These are phyloP conservation scores for Stegophylla sp. DNA, from an alignment of 2,888 invertebrate genomes.

Conservation along the genomic window DNA sequence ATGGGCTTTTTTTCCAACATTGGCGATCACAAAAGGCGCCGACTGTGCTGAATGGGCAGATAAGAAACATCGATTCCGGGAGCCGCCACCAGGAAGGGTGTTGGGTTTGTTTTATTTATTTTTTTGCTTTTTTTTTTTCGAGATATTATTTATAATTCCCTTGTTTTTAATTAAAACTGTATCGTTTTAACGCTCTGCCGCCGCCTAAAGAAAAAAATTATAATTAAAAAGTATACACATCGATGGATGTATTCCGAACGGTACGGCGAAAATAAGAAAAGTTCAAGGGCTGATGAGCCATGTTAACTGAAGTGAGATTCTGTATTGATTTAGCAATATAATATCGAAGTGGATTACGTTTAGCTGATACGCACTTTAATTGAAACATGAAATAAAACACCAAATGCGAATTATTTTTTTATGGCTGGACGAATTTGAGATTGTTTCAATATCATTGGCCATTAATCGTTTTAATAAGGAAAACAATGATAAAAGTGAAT, in stretches of 20 bases:
- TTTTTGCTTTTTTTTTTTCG: slow-evolving; percentile 29
- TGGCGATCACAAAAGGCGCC: slow-evolving; percentile 56
- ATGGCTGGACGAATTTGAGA: too few species aligned
- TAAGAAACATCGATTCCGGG: slow-evolving; percentile 53
- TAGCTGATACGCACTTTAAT: not conserved
- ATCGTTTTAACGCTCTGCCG: slow-evolving; percentile 57
- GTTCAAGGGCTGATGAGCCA: not conserved
- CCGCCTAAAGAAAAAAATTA: slow-evolving; percentile 37
- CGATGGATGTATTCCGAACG: slow-evolving; percentile 41
- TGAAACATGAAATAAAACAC: too few species aligned
- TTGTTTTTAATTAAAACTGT: slow-evolving; percentile 57
- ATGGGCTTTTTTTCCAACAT: slow-evolving; percentile 29
- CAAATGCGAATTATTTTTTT: too few species aligned
- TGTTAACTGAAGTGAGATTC: not conserved
- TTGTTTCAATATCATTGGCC: too few species aligned
- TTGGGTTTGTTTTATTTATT: slow-evolving; percentile 39
- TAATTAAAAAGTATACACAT: slow-evolving; percentile 54
- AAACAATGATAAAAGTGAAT: too few species aligned
- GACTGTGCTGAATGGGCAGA: slow-evolving; percentile 48
- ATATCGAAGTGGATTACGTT: not conserved
- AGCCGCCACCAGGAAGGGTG: slow-evolving; percentile 22
- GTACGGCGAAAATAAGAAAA: slow-evolving; percentile 8
- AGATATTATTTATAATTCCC: slow-evolving; percentile 56
- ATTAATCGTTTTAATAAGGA: too few species aligned
- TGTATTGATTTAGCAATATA: not conserved